These are phyloP conservation scores for Patiria miniata DNA, from an alignment of 35 echinoderm and acorn worm genomes.

Conservation along the genomic window DNA sequence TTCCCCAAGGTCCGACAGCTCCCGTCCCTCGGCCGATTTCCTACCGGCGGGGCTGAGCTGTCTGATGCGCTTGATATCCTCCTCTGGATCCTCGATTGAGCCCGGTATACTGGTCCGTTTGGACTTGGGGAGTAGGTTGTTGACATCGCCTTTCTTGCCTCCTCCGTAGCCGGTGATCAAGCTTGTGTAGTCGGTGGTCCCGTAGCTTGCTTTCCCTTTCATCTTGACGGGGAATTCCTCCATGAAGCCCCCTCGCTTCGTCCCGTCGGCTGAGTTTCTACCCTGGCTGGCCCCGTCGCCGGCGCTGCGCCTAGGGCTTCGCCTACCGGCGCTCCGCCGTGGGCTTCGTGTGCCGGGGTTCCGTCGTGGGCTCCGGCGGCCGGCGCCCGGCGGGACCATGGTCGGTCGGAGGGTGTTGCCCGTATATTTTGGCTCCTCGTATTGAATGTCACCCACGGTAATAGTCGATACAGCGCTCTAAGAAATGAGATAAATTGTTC, in stretches of 20 bases:
- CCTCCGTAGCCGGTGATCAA: neutral
- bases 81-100: conserved; percentile 1
- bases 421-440: neutral
- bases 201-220: conserved; percentile 6
- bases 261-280: conserved; percentile 29
- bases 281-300: conserved; percentile 50
- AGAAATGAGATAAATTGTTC: neutral
- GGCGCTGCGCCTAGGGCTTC: neutral
- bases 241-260: neutral
- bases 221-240: conserved; percentile 12
- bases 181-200: neutral
- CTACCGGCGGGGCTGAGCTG: neutral
- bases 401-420: neutral
- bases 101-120: conserved; percentile 23
- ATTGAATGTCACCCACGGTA: conserved; percentile 1
- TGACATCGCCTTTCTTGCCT: conserved; percentile 3
- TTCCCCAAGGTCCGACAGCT: conserved; percentile 12
- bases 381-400: neutral
- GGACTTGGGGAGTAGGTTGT: neutral
- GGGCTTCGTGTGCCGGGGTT: neutral
- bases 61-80: neutral
- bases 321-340: neutral
- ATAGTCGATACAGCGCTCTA: neutral
- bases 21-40: conserved; percentile 32
- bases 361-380: neutral